Base-by-base conservation (phyloP, 2,797 vertebrate species). In the Diglossa cyanea region DNA sequence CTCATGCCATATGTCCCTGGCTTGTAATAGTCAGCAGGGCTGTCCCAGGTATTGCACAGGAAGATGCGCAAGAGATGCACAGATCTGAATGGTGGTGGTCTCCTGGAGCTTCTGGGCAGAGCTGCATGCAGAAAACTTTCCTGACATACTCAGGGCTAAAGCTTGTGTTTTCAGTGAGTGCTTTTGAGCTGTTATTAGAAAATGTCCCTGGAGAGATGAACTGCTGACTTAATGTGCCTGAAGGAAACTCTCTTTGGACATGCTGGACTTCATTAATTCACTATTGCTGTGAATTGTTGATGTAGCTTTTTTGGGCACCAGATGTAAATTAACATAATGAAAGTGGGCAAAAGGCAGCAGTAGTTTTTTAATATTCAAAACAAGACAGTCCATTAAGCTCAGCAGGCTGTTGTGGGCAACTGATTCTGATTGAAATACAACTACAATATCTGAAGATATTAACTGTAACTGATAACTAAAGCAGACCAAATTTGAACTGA, bases 401-500 rank as follows among this genome's bases (percentile, higher is more conserved):
- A 58, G 58, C 25, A 76, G 26, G 40, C 37, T 86, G 57, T 94
- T 96, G 83, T 44, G 74, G 74, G 75, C 8, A 13, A 67, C 86
- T 95, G 77, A 78, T 86, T 94, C 61, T 75, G 55, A 58, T 73
- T 96, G 91, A 97, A 96, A 83, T 90, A 78, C 42, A 85, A 60
- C 80, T 96, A 85, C 68, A 95, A 94, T 76, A 79, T 94, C 92
- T 95, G 93, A 96, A 96, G 87, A 90, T 51, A 62, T 26, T 45
- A 97, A 58, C 94, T 94, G 96, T 78, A 95, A 79, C 94, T 95
- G 93, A 40, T 96, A 95, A 96, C 95, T 83, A 96, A 97, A 95
- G 54, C 39, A 96, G 89, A 95, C 76, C 86, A 96, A 94, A 97
- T 97, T 89, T 97, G 91, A 97, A 94, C 90, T 48, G 81, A 96